Evolutionary conservation across 2,888 invertebrate genomes (phyloP).

Genomic region (Ferrisia virgata): DNA sequence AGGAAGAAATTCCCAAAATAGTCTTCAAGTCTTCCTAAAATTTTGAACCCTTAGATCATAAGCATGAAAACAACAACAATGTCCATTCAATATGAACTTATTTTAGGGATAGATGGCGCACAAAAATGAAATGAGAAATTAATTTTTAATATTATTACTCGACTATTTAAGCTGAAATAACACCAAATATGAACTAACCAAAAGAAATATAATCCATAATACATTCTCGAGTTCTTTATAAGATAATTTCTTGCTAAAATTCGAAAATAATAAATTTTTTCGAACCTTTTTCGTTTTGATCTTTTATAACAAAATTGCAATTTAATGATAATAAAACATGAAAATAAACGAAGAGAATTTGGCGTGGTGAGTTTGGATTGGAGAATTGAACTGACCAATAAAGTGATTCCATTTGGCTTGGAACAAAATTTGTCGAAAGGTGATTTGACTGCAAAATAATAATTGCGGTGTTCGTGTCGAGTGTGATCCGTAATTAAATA

Average conservation of each 20-base stretch:
- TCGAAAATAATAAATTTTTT: background rate
- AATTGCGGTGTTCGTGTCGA: slow-evolving; percentile 8
- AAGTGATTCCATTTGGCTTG: slow-evolving; percentile 43
- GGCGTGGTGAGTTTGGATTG: slow-evolving; percentile 39
- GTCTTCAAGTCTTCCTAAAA: no score
- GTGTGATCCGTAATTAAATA: slow-evolving; percentile 4
- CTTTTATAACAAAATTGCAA: background rate
- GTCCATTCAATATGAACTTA: no score
- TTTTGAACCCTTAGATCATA: no score
- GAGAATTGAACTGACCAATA: slow-evolving; percentile 11
- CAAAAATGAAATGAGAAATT: no score
- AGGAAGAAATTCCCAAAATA: no score
- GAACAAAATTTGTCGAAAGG: slow-evolving; percentile 28
- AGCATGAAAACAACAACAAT: no score
- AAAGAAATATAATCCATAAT: no score
- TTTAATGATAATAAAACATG: background rate
- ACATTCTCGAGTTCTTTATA: no score
- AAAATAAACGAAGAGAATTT: background rate
- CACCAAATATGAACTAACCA: no score
- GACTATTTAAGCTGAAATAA: no score
- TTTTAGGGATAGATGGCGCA: no score
- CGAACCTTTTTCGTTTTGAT: background rate
- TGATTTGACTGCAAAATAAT: slow-evolving; percentile 26
- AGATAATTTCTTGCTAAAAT: background rate
- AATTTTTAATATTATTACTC: no score